Conservation (phyloP, 2,797 vertebrate species). For the Megalops cyprinoides region DNA sequence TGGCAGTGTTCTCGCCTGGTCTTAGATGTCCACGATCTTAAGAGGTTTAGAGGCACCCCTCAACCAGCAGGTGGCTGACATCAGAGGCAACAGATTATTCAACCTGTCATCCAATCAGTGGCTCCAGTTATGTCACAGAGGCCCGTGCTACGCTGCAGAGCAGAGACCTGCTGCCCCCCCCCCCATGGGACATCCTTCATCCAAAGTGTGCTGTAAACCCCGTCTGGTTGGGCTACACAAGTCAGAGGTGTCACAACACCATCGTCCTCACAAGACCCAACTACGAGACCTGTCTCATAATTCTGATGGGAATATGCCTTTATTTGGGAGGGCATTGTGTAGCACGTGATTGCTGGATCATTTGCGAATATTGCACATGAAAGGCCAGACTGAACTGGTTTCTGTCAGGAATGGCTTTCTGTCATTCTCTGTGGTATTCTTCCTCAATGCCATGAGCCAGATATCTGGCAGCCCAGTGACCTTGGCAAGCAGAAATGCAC, state of each 20-base stretch:
- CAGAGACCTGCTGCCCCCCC: no score
- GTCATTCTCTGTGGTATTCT: constrained; percentile 67
- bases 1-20: not conserved
- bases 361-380: not conserved
- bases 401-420: constrained; percentile 56
- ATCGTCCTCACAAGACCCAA: not conserved
- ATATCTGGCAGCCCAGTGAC: constrained; percentile 68
- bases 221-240: not conserved
- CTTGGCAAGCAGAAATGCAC: constrained; percentile 57
- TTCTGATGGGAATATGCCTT: not conserved
- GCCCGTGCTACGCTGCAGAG: no score
- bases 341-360: not conserved
- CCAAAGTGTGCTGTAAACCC: no score
- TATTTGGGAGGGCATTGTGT: not conserved
- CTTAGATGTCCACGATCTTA: no score
- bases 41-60: no score
- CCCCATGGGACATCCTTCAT: no score
- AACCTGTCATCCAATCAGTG: no score
- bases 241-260: not conserved
- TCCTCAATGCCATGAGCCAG: constrained; percentile 68
- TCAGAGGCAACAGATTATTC: no score
- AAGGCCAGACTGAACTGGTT: not conserved
- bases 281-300: not conserved
- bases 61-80: no score
- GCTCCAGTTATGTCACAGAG: no score